Percentiles rank a stretch among this genome's conserved stretches.
Conservation (phyloP, 2,888 invertebrate species). For the Physocephala rufipes region DNA sequence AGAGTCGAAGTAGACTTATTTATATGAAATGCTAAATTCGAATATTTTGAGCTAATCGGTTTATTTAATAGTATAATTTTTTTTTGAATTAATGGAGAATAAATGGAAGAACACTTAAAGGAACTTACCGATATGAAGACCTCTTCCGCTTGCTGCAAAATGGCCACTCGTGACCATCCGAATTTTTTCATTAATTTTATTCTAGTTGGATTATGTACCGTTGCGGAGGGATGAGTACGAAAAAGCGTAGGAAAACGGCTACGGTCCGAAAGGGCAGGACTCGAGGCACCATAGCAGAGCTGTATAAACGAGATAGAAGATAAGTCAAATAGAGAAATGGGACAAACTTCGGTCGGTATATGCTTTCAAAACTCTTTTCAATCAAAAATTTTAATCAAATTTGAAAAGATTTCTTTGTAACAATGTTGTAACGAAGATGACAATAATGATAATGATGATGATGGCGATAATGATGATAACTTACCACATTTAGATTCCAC, state of each 20-base stretch:
- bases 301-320: slow-evolving; percentile 64
- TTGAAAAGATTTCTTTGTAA: too few species aligned
- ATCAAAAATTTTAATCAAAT: too few species aligned
- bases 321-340: neutral
- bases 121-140: slow-evolving; percentile 88
- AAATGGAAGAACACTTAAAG: too few species aligned
- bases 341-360: too few species aligned
- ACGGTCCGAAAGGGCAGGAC: slow-evolving; percentile 96
- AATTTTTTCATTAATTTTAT: slow-evolving; percentile 97
- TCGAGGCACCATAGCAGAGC: slow-evolving; percentile 98
- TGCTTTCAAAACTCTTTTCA: too few species aligned
- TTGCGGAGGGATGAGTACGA: slow-evolving; percentile 98
- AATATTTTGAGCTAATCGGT: too few species aligned
- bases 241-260: slow-evolving; percentile 97
- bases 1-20: too few species aligned
- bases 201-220: slow-evolving; percentile 97
- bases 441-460: neutral
- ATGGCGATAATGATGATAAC: slow-evolving; percentile 60
- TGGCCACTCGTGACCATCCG: slow-evolving; percentile 97
- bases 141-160: slow-evolving; percentile 98
- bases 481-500: slow-evolving; percentile 99
- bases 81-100: too few species aligned
- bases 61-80: too few species aligned
- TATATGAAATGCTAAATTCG: too few species aligned
- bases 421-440: neutral